These are phyloP conservation scores for Pygmarrhopalites habei DNA, from an alignment of 1,140 invertebrate species.

Conservation along the genomic window DNA sequence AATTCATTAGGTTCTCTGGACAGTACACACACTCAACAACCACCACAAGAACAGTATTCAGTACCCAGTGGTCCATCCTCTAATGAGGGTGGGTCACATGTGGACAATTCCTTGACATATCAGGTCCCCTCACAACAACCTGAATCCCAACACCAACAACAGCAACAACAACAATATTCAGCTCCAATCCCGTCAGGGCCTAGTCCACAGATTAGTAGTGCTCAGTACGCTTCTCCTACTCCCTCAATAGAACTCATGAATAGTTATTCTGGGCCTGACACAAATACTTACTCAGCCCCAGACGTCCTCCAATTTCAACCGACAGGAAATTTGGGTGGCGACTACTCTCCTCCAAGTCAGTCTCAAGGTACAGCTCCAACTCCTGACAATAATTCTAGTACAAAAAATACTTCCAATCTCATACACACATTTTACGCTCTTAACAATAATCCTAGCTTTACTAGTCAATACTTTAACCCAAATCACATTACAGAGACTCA, in stretches of 20 bases:
- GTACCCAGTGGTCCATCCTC: no score
- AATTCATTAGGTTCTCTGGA: slow-evolving; percentile 5
- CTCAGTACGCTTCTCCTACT: background rate
- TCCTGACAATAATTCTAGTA: no score
- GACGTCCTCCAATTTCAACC: no score
- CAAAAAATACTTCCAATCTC: no score
- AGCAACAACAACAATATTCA: background rate
- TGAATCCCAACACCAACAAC: background rate
- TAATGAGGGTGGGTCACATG: no score
- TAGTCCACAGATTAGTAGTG: background rate
- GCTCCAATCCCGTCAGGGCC: background rate
- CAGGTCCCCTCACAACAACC: no score
- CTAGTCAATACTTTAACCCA: background rate
- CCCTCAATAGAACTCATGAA: slow-evolving; percentile 27
- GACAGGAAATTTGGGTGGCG: no score
- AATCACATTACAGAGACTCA: slow-evolving; percentile 4
- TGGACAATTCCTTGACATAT: no score
- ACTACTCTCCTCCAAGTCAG: no score
- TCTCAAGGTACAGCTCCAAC: no score
- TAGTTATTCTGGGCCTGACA: slow-evolving; percentile 20
- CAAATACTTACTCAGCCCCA: slow-evolving; percentile 14
- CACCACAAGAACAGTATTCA: background rate
- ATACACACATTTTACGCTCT: no score
- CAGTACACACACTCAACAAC: background rate
- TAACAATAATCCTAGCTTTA: no score